Base-by-base conservation (phyloP, 2,113 vertebrate genomes). In the Cynocephalus volans region DNA sequence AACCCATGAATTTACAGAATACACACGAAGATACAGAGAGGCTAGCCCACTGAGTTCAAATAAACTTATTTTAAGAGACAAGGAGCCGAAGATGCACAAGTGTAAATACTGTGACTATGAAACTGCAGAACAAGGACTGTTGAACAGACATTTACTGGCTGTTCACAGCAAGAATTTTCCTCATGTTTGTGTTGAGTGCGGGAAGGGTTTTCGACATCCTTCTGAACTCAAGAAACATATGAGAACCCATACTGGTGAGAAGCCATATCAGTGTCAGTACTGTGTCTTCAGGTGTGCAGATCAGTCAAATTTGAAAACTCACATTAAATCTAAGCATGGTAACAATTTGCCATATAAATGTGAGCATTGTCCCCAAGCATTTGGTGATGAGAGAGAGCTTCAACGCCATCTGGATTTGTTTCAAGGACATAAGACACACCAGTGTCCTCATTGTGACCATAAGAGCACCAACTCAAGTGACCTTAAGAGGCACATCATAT, bases 381-480 rank as follows among this genome's bases (percentile, higher is more conserved):
- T 99, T 52, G 97, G 99, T 9, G 99, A 99, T 2, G 99, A 99
- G 67, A 99, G 99, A 88, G 99, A 99, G 97, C 99, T 99, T 96
- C 99, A 99, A 80, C 99, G 99, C 96, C 99, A 99, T 98, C 98
- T 99, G 28, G 99, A 99, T 95, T 98, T 99, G 70, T 99, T 99
- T 97, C 99, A 99, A 98, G 99, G 99, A 98, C 99, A 99, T 98
- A 99, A 99, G 98, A 99, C 99, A 97, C 99, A 99, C 83, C 99
- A 99, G 98, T 99, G 99, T 97, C 99, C 99, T 31, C 99, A 99
- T 77, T 99, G 99, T 98, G 99, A 99, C 97, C 99, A 99, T 98
- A 99, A 99, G 98, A 99, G 99, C 99, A 99, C 99, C 98, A 99
- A 99, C 97, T 99, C 99, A 73, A 99, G 99, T 81, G 99, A 99